Conservation (phyloP, 2,797 vertebrate genomes). For the Petrocephalus schoutedeni region DNA sequence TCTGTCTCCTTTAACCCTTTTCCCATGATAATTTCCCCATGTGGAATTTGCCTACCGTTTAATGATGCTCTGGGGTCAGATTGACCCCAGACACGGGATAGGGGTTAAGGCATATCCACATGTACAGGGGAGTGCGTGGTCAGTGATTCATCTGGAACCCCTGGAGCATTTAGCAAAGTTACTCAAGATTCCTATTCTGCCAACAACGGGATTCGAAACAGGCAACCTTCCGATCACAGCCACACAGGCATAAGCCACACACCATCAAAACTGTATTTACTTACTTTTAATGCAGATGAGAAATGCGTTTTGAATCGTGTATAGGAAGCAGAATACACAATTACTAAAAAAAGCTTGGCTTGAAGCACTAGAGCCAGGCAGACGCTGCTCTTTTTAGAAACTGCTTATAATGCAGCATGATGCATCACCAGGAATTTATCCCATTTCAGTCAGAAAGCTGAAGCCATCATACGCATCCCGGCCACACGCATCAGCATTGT, state of each 20-base stretch:
- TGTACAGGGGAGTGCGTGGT: background rate
- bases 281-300: background rate
- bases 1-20: background rate
- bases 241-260: background rate
- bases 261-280: background rate
- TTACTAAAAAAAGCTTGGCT: background rate
- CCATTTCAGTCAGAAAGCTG: background rate
- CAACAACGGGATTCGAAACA: background rate
- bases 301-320: background rate
- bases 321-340: background rate
- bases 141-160: background rate
- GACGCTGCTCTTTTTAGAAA: background rate
- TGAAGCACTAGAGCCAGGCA: background rate
- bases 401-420: background rate
- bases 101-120: background rate
- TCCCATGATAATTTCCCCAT: no score
- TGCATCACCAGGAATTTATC: background rate
- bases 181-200: background rate
- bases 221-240: background rate
- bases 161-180: background rate
- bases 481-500: background rate
- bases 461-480: background rate
- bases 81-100: no score
- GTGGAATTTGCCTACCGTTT: no score
- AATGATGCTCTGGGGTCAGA: no score